Base-by-base conservation (phyloP, 2,797 vertebrate species). In the Centropyge bicolor region DNA sequence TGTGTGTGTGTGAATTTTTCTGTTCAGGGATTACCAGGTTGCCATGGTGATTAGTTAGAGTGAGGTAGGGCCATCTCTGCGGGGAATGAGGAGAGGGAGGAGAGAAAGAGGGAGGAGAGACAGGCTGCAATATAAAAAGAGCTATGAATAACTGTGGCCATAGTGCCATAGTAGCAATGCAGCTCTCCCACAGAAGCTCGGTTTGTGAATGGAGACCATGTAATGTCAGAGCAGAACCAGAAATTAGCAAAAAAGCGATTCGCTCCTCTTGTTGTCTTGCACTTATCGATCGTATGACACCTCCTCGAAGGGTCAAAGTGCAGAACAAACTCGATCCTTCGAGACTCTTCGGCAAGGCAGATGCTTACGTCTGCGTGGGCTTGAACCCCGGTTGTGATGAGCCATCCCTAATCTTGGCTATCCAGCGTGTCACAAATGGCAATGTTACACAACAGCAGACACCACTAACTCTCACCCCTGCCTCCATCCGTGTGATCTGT, bases 31-130 rank as follows among this genome's bases (percentile, higher is more conserved):
- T 95, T 95, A 93, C 89, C 87, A 86, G 88, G 94, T 94, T 95
- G 94, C 94, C 93, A 95, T 95, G 93, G 93, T 91, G 92, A 95
- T 94, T 94, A 94, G 91, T 92, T 88, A 88, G 88, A 89, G 91
- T 84, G 89, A 94, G 88, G 90, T 89, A 91, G 87, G 88, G 86
- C 90, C 89, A 79, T 91, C 72, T 90, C 93, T 90, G 80, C 66
- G 38, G 93, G 91, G 92, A 91, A 68, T 9, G 82, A 81, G 61
- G 80, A 83, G 70, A 86, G 87, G 49, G 87, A 84, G 78, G 83
- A 81, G 74, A 74, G 79, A 76, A 74, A 80, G 71, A 75, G 80
- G 83, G 83, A 89, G 78, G 84, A 86, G 84, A 87, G 85, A 85
- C 46, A 88, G 75, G 62, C 87, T 75, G 81, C 71, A 66, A 89